A percentile compares a stretch with the other conserved stretches of the same genome.
Conservation (phyloP, 2,113 vertebrate species). For the Urocitellus parryii region DNA sequence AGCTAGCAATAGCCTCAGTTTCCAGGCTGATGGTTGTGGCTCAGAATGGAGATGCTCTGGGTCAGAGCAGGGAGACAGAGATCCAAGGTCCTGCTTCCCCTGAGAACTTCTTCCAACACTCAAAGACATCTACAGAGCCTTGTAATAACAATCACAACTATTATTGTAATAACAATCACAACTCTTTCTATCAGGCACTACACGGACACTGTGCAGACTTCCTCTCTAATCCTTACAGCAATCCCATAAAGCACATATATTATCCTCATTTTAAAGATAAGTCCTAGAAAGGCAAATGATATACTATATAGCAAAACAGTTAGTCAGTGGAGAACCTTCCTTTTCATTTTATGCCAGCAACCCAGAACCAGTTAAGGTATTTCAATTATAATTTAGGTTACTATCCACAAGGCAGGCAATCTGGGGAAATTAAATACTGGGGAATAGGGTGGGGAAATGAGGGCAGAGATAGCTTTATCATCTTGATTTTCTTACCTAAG, state of each 20-base stretch:
- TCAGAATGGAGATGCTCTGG: background rate
- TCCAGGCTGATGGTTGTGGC: background rate
- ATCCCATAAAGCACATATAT: background rate
- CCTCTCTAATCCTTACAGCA: background rate
- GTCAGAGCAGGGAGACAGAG: background rate
- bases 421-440: conserved; percentile 1
- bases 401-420: background rate
- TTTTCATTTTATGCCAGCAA: background rate
- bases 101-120: background rate
- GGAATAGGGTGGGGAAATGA: background rate
- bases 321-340: background rate
- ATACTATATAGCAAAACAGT: background rate
- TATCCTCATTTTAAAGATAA: conserved; percentile 30
- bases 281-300: background rate
- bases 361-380: background rate
- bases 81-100: background rate
- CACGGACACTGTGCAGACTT: background rate
- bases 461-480: background rate
- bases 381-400: background rate
- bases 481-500: background rate
- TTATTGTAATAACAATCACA: background rate
- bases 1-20: background rate
- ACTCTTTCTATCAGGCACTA: background rate
- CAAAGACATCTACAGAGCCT: background rate
- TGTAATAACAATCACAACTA: background rate